Evolutionary conservation across 2,113 vertebrate genomes (phyloP), one percentile per base, ranked within the genome.

Genomic region (Psettodes erumei): DNA sequence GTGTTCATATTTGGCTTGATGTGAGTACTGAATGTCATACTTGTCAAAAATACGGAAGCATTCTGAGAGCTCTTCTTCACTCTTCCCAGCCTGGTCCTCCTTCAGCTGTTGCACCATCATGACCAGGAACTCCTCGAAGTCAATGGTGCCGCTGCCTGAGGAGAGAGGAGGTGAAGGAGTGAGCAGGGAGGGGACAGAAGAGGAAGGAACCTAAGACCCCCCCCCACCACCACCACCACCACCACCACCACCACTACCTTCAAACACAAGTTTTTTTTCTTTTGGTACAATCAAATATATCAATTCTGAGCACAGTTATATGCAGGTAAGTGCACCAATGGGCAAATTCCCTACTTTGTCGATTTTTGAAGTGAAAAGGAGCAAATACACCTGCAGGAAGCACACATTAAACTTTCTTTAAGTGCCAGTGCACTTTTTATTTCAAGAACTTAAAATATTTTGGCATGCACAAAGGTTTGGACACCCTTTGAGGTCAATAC

Each of bases 61-160:
- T 85, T 99, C 98, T 2, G 98, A 96, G 88, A 99, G 63, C 91
- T 99, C 98, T 84, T 99, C 97, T 90, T 99, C 97, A 1, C 90
- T 95, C 90, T 98, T 98, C 15, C 98, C 97, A 27, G 97, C 96
- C 71, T 97, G 96, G 1, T 99, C 98, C 93, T 99, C 98, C 86
- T 99, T 99, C 90, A 99, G 93, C 94, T 98, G 97, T 67, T 96
- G 96, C 94, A 99, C 97, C 98, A 99, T 99, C 97, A 99, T 99
- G 92, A 99, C 97, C 96, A 99, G 68, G 96, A 99, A 99, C 96
- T 99, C 98, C 87, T 99, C 97, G 0, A 99, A 99, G 96, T 99
- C 98, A 3, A 99, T 99, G 85, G 97, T 98, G 5, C 97, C 97
- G n/a, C 97, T 99, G 91, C 96, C 97, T 99, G 88, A 0, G 50